phyloP scores from a whole-genome alignment of 2,113 vertebrate genomes.

The Silurus glanis region DNA sequence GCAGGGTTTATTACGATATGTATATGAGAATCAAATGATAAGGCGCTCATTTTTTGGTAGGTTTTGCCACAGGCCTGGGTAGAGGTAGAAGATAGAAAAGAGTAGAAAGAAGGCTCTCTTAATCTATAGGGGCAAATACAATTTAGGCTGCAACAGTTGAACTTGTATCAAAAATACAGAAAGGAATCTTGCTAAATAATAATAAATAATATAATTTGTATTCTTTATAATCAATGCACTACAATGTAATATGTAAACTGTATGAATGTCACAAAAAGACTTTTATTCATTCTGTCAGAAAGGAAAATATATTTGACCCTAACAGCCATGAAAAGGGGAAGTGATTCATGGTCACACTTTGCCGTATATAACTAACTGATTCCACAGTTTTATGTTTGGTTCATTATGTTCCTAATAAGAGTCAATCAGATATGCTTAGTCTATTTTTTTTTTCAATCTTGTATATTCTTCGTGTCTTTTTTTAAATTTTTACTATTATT shows the following conservation, averaged over 20 bases:
- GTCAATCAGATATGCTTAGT: background rate
- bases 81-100: background rate
- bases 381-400: background rate
- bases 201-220: background rate
- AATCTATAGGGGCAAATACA: background rate
- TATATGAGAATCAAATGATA: background rate
- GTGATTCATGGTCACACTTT: slow-evolving; percentile 23
- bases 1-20: background rate
- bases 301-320: background rate
- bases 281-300: background rate
- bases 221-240: background rate
- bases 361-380: background rate
- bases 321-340: background rate
- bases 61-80: background rate
- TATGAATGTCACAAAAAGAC: background rate
- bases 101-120: background rate
- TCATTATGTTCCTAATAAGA: background rate
- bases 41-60: background rate
- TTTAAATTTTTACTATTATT: background rate
- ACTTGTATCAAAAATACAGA: background rate
- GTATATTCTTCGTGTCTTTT: background rate
- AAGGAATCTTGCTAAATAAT: background rate
- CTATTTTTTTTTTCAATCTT: no score
- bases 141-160: background rate
- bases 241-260: background rate